Conservation (phyloP, 2,113 vertebrate species). For the Podilymbus podiceps region DNA sequence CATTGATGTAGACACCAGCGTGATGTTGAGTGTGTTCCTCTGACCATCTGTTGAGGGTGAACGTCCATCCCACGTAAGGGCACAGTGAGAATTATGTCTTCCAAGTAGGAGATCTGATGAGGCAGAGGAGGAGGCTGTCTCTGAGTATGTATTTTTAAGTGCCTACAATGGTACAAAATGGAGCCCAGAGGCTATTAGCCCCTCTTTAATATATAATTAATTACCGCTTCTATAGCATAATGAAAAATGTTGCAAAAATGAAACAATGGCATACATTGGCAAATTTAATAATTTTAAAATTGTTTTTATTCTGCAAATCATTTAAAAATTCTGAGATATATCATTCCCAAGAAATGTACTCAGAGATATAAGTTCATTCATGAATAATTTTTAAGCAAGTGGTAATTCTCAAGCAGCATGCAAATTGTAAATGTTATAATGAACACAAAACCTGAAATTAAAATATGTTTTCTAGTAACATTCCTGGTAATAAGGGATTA, state of each 20-base stretch:
- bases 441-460: neutral
- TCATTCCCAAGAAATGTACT: neutral
- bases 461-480: neutral
- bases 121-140: neutral
- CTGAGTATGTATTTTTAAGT: neutral
- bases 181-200: neutral
- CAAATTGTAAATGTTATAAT: neutral
- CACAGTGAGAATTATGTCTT: neutral
- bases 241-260: neutral
- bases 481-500: neutral
- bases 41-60: neutral
- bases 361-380: neutral
- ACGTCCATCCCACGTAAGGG: neutral
- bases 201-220: neutral
- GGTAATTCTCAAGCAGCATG: neutral
- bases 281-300: neutral
- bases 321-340: neutral
- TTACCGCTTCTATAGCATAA: neutral
- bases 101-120: neutral
- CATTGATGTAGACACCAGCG: neutral
- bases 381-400: neutral
- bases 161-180: neutral
- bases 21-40: neutral
- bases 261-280: neutral
- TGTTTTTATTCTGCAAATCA: neutral